Percentiles rank a stretch among this genome's conserved stretches.
Conservation (phyloP, 2,113 vertebrate genomes). For the Tympanuchus pallidicinctus region DNA sequence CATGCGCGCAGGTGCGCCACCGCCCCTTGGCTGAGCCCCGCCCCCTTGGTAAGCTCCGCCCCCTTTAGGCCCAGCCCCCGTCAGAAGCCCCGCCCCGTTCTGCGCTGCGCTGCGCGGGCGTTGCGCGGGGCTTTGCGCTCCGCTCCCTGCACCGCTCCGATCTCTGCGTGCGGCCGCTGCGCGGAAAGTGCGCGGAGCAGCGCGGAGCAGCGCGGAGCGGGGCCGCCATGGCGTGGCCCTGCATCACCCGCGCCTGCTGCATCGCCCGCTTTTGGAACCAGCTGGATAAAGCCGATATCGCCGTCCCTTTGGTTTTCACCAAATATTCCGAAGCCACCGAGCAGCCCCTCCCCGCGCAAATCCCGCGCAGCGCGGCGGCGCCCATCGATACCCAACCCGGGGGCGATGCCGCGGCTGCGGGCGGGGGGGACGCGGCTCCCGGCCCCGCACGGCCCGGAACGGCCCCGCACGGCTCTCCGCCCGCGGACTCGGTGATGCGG, state of each 20-base stretch:
- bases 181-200: no score
- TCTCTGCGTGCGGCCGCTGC: no score
- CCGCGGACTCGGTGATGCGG: conserved; percentile 89
- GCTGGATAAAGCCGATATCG: conserved; percentile 95
- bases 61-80: no score
- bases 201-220: no score
- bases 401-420: conserved; percentile 69
- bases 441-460: not conserved
- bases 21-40: no score
- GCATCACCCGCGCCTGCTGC: conserved; percentile 96
- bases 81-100: no score
- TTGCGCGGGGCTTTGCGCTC: not conserved
- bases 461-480: conserved; percentile 3
- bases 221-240: conserved; percentile 93
- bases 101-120: no score
- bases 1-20: no score
- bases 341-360: not conserved
- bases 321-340: conserved; percentile 94
- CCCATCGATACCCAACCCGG: conserved; percentile 78
- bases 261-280: conserved; percentile 98
- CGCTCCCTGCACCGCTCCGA: no score
- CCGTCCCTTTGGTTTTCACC: conserved; percentile 94
- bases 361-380: conserved; percentile 78
- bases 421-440: not conserved
- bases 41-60: no score